Conservation (phyloP, 2,113 vertebrate species). For the Camelus bactrianus region DNA sequence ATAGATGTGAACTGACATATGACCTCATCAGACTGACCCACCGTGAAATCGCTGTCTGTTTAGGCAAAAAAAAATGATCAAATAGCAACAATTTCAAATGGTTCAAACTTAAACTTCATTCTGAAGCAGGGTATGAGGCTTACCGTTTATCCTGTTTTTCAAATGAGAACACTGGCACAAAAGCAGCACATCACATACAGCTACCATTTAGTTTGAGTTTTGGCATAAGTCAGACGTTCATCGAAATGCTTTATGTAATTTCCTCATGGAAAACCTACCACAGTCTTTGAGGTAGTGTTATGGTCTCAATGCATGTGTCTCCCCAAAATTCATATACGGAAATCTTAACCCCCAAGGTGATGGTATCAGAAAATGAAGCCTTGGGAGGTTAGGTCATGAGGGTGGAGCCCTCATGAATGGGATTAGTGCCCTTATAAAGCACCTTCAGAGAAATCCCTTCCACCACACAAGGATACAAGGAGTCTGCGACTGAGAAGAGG, state of each 20-base stretch:
- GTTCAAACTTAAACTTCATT: not conserved
- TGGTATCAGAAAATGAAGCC: not conserved
- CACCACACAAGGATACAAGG: accelerated
- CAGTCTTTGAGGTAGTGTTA: not conserved
- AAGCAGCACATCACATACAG: not conserved
- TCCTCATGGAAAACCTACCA: not conserved
- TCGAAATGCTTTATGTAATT: not conserved
- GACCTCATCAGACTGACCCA: not conserved
- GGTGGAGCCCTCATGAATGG: not conserved
- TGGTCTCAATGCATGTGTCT: too few species aligned
- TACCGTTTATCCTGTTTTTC: not conserved
- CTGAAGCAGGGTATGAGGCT: not conserved
- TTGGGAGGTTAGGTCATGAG: not conserved
- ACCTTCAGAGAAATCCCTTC: not conserved
- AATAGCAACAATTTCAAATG: not conserved
- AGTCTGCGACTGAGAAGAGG: not conserved
- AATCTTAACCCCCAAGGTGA: not conserved
- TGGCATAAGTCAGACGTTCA: not conserved
- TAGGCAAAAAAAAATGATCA: not conserved
- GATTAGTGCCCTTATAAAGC: not conserved
- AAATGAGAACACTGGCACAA: not conserved
- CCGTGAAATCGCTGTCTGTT: not conserved
- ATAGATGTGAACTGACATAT: not conserved
- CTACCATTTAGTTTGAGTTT: not conserved
- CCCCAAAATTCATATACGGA: not conserved